Percentiles rank a stretch among this genome's conserved stretches.
Conservation (phyloP, 2,113 vertebrate species). For the Xenotilapia leptura region DNA sequence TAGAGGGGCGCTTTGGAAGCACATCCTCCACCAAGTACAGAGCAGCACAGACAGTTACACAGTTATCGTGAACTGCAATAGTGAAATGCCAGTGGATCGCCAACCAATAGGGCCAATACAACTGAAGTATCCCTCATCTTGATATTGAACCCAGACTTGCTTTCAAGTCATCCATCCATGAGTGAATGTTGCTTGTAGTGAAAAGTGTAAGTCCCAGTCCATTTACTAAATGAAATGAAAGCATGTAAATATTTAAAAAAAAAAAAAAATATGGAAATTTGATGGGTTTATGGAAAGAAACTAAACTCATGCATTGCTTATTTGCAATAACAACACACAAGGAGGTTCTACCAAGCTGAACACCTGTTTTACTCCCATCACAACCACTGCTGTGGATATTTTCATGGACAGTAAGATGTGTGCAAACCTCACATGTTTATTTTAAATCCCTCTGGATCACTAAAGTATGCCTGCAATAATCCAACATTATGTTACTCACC, state of each 20-base stretch:
- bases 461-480: neutral
- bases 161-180: neutral
- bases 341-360: neutral
- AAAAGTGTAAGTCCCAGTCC: neutral
- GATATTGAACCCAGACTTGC: neutral
- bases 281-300: neutral
- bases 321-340: neutral
- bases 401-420: neutral
- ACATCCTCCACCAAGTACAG: neutral
- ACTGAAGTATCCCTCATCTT: neutral
- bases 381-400: neutral
- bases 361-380: neutral
- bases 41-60: neutral
- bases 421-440: neutral
- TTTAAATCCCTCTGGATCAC: neutral
- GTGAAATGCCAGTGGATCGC: neutral
- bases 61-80: neutral
- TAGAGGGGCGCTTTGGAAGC: neutral
- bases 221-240: neutral
- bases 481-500: conserved; percentile 68
- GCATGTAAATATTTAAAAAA: neutral
- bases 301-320: neutral
- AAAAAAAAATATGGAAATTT: neutral
- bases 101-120: neutral
- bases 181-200: neutral